phyloP scores from a whole-genome alignment of 1,140 invertebrate genomes.

The Pseudachorutes palmiensis region DNA sequence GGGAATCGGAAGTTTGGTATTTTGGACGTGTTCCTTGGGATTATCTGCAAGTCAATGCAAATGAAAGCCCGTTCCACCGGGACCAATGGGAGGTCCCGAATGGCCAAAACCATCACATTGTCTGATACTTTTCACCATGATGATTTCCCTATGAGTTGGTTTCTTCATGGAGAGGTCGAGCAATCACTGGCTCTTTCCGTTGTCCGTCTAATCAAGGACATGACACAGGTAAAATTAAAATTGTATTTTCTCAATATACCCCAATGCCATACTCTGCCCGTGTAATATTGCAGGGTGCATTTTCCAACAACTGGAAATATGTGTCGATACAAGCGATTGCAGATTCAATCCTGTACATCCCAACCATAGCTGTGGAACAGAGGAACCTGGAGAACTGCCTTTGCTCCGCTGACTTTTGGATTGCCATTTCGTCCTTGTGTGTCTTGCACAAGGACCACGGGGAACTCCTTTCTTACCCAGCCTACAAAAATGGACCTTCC shows the following conservation, averaged over 20 bases:
- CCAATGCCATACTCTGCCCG: no score
- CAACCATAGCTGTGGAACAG: conserved; percentile 65
- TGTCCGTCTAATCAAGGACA: conserved; percentile 77
- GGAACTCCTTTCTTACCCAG: conserved; percentile 68
- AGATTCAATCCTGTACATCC: conserved; percentile 77
- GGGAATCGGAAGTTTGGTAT: conserved; percentile 44
- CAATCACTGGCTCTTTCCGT: conserved; percentile 72
- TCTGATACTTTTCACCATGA: conserved; percentile 25
- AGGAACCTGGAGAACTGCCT: conserved; percentile 67
- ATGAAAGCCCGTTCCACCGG: conserved; percentile 58
- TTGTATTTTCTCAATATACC: no score
- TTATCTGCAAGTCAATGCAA: conserved; percentile 75
- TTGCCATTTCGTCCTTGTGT: conserved; percentile 84
- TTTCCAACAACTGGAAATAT: conserved; percentile 74
- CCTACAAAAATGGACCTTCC: conserved; percentile 49
- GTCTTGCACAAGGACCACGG: conserved; percentile 86
- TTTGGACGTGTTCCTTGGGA: conserved; percentile 75
- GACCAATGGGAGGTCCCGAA: conserved; percentile 26
- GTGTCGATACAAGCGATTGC: conserved; percentile 86
- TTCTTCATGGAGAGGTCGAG: conserved; percentile 30
- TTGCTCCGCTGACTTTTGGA: conserved; percentile 75
- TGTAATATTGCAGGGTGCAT: conserved; percentile 68
- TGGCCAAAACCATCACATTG: conserved; percentile 31
- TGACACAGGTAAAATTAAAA: conserved; percentile 80
- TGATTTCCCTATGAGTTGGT: conserved; percentile 28